Base-by-base conservation (phyloP, 2,888 invertebrate species). In the Nymphalis polychloros region DNA sequence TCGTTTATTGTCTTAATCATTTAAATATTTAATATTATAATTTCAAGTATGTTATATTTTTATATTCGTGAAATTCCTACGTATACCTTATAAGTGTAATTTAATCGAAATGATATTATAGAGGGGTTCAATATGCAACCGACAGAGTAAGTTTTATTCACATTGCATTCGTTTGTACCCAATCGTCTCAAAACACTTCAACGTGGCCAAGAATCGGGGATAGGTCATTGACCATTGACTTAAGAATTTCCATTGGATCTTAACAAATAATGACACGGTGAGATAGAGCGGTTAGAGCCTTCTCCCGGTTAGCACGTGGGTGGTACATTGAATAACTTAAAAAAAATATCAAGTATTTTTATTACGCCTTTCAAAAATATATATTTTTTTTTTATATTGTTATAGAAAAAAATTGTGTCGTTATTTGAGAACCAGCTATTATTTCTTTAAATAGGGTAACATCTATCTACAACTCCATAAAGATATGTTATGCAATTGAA, bases 181-280 rank as follows among this genome's bases (percentile, higher is more conserved):
- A 67, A 67, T 67, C 52, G 46, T 27, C 59, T n/a, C 50, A 35
- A 49, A 60, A 64, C 59, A 64, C 60, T 60, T 55, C 20, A 63
- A 60, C 64, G 61, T 53, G 63, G 68, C 68, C 48, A 61, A 67
- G 63, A 48, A 50, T 35, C 48, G 52, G 69, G 41, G 41, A 57
- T 41, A 41, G 57, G 68, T 72, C 71, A 64, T 27, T 60, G 57
- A 69, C 64, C 71, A 62, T 23, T 8, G 35, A 19, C 62, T 23
- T 52, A 20, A 55, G 72, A 62, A 69, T 71, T 64, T 62, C 68
- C 66, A 66, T 72, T 62, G 59, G 67, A 73, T 64, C 67, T 65
- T 60, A 46, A 72, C 73, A 72, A 70, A 73, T 72, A 72, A 68
- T 71, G 69, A 60, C 63, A 67, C 27, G 62, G 47, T 50, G 27